These are phyloP conservation scores for Polyergus mexicanus DNA, from an alignment of 1,140 invertebrate genomes.

Conservation along the genomic window DNA sequence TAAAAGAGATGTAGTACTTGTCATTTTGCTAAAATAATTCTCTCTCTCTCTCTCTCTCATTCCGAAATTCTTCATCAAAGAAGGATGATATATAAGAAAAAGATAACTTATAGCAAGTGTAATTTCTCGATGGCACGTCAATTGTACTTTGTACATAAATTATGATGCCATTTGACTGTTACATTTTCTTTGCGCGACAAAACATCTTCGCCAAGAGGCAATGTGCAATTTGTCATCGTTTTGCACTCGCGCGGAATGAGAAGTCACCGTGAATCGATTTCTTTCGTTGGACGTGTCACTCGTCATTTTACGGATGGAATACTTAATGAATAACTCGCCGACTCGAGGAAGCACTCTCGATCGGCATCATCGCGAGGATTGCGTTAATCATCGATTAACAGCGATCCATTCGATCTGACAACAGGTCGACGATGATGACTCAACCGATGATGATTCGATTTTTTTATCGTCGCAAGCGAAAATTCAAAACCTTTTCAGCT, in stretches of 20 bases:
- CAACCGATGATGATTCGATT: constrained; percentile 51
- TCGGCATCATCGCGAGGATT: constrained; percentile 49
- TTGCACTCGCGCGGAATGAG: background rate
- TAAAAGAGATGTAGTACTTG: background rate
- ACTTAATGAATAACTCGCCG: constrained; percentile 42
- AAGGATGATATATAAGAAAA: background rate
- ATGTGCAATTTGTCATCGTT: constrained; percentile 17
- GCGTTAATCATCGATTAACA: constrained; percentile 72
- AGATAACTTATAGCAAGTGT: background rate
- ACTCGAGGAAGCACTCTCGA: constrained; percentile 53
- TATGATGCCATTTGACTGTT: background rate
- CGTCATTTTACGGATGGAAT: background rate
- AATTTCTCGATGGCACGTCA: background rate
- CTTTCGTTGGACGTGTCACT: constrained; percentile 22
- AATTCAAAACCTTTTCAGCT: constrained; percentile 22
- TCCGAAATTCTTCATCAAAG: background rate
- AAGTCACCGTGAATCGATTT: constrained; percentile 33
- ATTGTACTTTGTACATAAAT: constrained; percentile 21
- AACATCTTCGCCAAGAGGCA: constrained; percentile 3
- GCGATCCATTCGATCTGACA: constrained; percentile 47
- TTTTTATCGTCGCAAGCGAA: constrained; percentile 24
- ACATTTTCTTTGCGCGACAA: background rate
- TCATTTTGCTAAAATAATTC: no score
- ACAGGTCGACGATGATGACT: constrained; percentile 22
- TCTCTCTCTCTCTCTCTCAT: background rate